Percentiles rank a stretch among this genome's conserved stretches.
Evolutionary conservation across 2,797 vertebrate genomes (phyloP).

Genomic region (Argyrosomus regius): DNA sequence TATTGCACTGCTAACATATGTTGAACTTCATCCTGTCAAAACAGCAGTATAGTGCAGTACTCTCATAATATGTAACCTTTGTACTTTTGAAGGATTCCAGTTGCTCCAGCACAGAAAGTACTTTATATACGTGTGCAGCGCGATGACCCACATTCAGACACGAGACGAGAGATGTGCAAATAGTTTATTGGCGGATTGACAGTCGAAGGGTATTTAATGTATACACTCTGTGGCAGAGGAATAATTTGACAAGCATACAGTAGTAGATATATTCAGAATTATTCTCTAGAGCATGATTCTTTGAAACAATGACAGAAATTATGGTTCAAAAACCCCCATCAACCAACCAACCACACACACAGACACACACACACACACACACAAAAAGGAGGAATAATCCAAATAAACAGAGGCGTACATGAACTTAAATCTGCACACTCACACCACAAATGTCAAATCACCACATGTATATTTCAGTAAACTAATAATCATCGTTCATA

Average conservation of each 20-base stretch:
- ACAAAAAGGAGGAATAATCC: constrained; percentile 18
- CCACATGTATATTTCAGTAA: constrained; percentile 50
- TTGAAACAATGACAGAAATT: constrained; percentile 49
- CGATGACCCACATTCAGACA: neutral
- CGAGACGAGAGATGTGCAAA: constrained; percentile 72
- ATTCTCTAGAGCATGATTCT: constrained; percentile 52
- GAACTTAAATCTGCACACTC: constrained; percentile 51
- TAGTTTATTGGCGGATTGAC: constrained; percentile 80
- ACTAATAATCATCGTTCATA: constrained; percentile 38
- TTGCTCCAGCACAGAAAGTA: neutral
- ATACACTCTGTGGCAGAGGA: constrained; percentile 70
- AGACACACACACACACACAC: constrained; percentile 12
- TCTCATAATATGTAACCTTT: neutral
- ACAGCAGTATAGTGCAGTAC: constrained; percentile 6
- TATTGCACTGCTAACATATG: neutral
- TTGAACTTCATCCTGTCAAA: neutral
- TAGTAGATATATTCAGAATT: constrained; percentile 74
- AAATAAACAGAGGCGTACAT: constrained; percentile 28
- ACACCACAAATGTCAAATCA: constrained; percentile 54
- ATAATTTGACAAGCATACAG: constrained; percentile 67
- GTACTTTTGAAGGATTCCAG: neutral
- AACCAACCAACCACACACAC: constrained; percentile 29
- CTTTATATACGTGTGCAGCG: neutral
- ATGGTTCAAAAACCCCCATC: constrained; percentile 38
- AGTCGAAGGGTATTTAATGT: constrained; percentile 64